Percentiles rank a stretch among this genome's conserved stretches.
Conservation (phyloP, 2,797 vertebrate genomes). For the Glossophaga mutica region DNA sequence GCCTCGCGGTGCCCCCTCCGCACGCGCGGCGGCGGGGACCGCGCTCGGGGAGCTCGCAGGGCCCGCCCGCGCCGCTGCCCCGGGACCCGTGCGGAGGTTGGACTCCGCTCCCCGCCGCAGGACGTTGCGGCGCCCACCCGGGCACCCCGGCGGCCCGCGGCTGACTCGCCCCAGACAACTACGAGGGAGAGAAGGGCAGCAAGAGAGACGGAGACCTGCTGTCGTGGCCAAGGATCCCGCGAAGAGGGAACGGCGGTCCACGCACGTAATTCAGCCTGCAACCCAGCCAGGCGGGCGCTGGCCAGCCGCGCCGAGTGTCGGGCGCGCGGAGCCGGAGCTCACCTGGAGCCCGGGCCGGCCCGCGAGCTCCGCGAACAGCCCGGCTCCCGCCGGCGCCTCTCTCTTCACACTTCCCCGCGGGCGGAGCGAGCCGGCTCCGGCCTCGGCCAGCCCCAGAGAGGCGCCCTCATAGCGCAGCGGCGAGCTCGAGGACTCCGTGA, state of each 20-base stretch:
- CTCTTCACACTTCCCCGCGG: conserved; percentile 47
- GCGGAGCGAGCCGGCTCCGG: conserved; percentile 48
- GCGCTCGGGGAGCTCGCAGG: neutral
- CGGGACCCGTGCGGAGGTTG: neutral
- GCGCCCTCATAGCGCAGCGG: conserved; percentile 69
- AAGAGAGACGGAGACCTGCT: conserved; percentile 60
- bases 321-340: conserved; percentile 37
- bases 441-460: conserved; percentile 48
- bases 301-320: neutral
- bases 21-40: neutral
- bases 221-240: conserved; percentile 32
- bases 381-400: no score
- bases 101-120: neutral
- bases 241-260: conserved; percentile 30
- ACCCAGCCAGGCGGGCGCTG: neutral
- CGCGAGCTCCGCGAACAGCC: neutral
- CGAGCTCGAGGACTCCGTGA: neutral
- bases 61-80: neutral
- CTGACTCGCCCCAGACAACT: neutral
- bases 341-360: conserved; percentile 46
- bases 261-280: neutral
- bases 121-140: conserved; percentile 36
- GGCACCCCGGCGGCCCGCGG: neutral
- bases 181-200: neutral
- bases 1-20: neutral